Evolutionary conservation across 2,888 invertebrate genomes (phyloP).

Genomic region (Agrilus cyanescens): DNA sequence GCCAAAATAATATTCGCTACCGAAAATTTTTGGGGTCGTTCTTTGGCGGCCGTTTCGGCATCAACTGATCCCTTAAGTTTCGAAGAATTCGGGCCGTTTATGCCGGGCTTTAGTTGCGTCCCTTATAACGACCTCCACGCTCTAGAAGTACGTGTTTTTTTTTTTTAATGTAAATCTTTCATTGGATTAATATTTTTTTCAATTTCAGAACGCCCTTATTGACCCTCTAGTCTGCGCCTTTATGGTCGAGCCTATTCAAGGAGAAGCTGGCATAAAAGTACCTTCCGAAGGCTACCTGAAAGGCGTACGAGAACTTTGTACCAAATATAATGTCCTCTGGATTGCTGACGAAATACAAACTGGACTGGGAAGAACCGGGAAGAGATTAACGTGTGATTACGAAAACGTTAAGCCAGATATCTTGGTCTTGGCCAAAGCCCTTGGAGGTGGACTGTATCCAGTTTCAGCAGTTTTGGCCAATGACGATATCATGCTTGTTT

Average conservation of each 20-base stretch:
- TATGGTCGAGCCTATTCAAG: conserved; percentile 83
- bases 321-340: conserved; percentile 67
- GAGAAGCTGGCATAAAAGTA: conserved; percentile 72
- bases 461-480: conserved; percentile 58
- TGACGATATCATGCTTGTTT: conserved; percentile 59
- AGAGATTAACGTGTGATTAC: conserved; percentile 59
- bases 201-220: conserved; percentile 40
- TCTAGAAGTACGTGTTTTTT: conserved; percentile 44
- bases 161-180: neutral
- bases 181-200: neutral
- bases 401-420: conserved; percentile 67
- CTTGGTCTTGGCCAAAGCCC: conserved; percentile 65
- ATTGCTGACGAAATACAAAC: conserved; percentile 81
- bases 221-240: conserved; percentile 65
- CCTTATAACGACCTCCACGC: conserved; percentile 62
- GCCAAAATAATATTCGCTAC: conserved; percentile 64
- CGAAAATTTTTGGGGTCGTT: conserved; percentile 77
- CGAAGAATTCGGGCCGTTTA: conserved; percentile 63
- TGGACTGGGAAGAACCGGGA: conserved; percentile 73
- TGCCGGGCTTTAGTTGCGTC: conserved; percentile 64
- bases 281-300: conserved; percentile 61
- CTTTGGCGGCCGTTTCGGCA: conserved; percentile 65
- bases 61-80: conserved; percentile 64
- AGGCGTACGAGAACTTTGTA: conserved; percentile 59
- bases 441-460: conserved; percentile 74